Conservation (phyloP, 2,888 invertebrate genomes). For the Drosophila quinaria region DNA sequence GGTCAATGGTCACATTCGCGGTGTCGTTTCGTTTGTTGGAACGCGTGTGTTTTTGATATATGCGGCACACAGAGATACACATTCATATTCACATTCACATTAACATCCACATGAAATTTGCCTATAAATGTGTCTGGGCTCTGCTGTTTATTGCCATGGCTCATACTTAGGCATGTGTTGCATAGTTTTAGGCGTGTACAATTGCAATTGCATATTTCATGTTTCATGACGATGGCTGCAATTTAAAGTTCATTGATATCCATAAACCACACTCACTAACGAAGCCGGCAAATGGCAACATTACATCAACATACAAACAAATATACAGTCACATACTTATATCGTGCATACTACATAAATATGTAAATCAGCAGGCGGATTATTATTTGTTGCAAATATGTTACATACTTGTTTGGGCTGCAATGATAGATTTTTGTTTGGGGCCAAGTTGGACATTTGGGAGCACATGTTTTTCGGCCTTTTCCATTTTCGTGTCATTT, state of each 20-base stretch:
- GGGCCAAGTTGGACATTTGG: constrained; percentile 41
- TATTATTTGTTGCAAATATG: constrained; percentile 62
- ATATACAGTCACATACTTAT: background rate
- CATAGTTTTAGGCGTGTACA: constrained; percentile 70
- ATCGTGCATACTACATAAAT: constrained; percentile 17
- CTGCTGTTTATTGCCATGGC: constrained; percentile 62
- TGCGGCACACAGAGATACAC: constrained; percentile 29
- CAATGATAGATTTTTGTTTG: constrained; percentile 38
- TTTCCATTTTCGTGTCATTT: constrained; percentile 68
- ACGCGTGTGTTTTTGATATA: constrained; percentile 56
- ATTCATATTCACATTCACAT: background rate
- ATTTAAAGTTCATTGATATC: constrained; percentile 81
- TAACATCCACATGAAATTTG: constrained; percentile 62
- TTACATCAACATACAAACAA: constrained; percentile 4
- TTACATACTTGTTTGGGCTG: constrained; percentile 19
- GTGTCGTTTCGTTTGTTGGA: constrained; percentile 12
- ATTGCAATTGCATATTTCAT: constrained; percentile 67
- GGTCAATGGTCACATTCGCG: constrained; percentile 52
- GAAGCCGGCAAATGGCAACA: constrained; percentile 41
- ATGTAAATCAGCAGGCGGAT: constrained; percentile 59
- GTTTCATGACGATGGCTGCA: constrained; percentile 52
- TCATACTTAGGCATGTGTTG: constrained; percentile 29
- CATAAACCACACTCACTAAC: constrained; percentile 73
- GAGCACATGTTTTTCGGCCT: constrained; percentile 55
- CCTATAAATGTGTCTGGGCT: constrained; percentile 76